Evolutionary conservation across 2,888 invertebrate genomes (phyloP).

Genomic region (Napeogenes sylphis): DNA sequence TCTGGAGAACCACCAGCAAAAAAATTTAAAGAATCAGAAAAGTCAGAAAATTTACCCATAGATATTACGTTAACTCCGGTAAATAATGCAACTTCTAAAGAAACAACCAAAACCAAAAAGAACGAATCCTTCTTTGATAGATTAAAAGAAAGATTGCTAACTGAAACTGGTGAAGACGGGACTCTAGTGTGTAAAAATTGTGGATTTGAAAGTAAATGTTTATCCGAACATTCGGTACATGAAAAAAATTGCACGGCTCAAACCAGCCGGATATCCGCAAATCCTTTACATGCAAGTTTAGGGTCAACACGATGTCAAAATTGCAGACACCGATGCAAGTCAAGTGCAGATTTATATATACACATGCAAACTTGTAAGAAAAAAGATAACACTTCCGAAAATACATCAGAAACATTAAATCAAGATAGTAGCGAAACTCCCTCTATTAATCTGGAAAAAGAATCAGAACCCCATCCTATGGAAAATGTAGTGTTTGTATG

Average conservation of each 20-base stretch:
- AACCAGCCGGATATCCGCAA: constrained; percentile 58
- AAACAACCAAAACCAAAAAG: constrained; percentile 72
- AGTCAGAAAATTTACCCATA: constrained; percentile 45
- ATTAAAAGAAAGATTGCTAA: constrained; percentile 84
- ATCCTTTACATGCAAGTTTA: constrained; percentile 66
- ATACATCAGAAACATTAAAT: constrained; percentile 50
- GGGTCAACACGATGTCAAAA: constrained; percentile 90
- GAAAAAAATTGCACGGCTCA: constrained; percentile 81
- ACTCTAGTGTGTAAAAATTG: constrained; percentile 83
- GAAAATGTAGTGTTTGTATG: constrained; percentile 89
- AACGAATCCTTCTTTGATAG: constrained; percentile 90
- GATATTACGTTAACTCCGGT: constrained; percentile 56
- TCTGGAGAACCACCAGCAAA: constrained; percentile 65
- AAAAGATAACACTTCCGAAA: constrained; percentile 49
- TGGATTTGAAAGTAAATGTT: constrained; percentile 86
- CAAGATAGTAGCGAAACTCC: constrained; percentile 52
- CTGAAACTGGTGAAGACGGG: constrained; percentile 80
- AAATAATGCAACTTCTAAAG: constrained; percentile 45
- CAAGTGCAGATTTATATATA: constrained; percentile 85
- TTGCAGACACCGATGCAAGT: constrained; percentile 91
- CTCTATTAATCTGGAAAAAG: constrained; percentile 52
- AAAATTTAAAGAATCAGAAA: constrained; percentile 57
- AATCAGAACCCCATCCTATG: constrained; percentile 82
- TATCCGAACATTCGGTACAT: constrained; percentile 89
- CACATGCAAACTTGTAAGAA: constrained; percentile 86